These are phyloP conservation scores for Fragum fragum DNA, from an alignment of 2,888 invertebrate species.

Conservation along the genomic window DNA sequence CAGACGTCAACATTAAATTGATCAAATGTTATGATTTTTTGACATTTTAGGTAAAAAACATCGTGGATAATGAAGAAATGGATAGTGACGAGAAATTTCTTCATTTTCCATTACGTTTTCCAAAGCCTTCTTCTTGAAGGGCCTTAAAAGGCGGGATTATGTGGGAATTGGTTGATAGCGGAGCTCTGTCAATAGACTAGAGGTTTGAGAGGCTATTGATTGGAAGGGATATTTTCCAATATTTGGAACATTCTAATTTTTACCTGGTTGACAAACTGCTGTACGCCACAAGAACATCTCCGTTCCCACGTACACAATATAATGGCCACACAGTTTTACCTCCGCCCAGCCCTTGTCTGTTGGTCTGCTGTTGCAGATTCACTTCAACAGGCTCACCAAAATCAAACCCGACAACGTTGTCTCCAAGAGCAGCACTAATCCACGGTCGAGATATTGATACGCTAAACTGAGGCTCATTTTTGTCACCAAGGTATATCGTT, in stretches of 20 bases:
- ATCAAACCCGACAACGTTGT: slow-evolving; percentile 95
- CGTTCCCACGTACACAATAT: slow-evolving; percentile 94
- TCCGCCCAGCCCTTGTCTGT: slow-evolving; percentile 33
- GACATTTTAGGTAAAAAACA: too few relatives aligned
- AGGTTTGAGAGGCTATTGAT: too few relatives aligned
- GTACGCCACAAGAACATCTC: slow-evolving; percentile 89
- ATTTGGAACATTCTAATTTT: not conserved
- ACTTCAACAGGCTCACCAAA: slow-evolving; percentile 89
- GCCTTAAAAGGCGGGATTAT: too few relatives aligned
- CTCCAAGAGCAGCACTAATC: slow-evolving; percentile 91
- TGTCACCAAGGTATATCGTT: slow-evolving; percentile 71
- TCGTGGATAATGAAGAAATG: too few relatives aligned
- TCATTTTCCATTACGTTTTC: too few relatives aligned
- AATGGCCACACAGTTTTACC: slow-evolving; percentile 90
- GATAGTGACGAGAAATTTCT: too few relatives aligned
- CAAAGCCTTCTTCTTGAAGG: too few relatives aligned
- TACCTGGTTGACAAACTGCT: slow-evolving; percentile 67
- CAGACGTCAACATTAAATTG: too few relatives aligned
- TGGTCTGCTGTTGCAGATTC: slow-evolving; percentile 49
- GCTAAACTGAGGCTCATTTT: slow-evolving; percentile 54
- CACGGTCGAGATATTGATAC: slow-evolving; percentile 75
- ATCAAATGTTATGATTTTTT: too few relatives aligned
- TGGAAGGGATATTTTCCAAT: not conserved
- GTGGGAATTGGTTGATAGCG: too few relatives aligned
- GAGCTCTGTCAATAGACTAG: too few relatives aligned